Base-by-base conservation (phyloP, 2,113 vertebrate species). In the Macroglossus sobrinus region DNA sequence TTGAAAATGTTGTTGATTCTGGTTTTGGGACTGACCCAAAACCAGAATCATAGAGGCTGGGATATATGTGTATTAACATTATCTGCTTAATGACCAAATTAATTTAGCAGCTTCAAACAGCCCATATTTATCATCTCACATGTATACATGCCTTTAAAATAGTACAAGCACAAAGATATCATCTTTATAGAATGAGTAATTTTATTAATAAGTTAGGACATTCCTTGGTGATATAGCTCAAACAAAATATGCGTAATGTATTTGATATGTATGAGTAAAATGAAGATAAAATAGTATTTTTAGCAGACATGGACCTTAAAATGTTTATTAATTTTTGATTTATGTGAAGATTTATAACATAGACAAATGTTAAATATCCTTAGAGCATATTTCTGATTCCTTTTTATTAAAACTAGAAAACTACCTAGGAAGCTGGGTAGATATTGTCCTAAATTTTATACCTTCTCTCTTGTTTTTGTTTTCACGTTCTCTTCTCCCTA, bases 261-360 rank as follows among this genome's bases (percentile, higher is more conserved):
- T 55, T 86, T 82, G 43, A 47, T 24, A 76, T 90, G 16, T 86
- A 30, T 64, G 26, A 93, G 28, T 94, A 72, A 86, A 94, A 69
- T 71, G 35, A 63, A 79, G 45, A 89, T 78, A 78, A 84, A 87
- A 63, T 84, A 72, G 24, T 61, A 57, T 57, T 92, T 93, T 96
- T 79, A 84, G n/a, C 13, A 74, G 22, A 84, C 18, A 74, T 43
- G 11, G 50, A 88, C 4, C 55, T 89, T 24, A 53, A 80, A 89
- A 68, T 79, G 0, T 79, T 95, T 84, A 7, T 57, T 64, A 74
- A 78, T 86, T 89, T 96, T 33, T 86, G 24, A 87, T 55, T 59
- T 92, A 38, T 95, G 24, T 35, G 40, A 81, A 74, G 28, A 38
- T 92, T 79, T 84, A 88, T 68, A 75, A 4, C 24, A 43, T 19